Base-by-base conservation (phyloP, 2,113 vertebrate species). In the Andinoacara biseriatus region DNA sequence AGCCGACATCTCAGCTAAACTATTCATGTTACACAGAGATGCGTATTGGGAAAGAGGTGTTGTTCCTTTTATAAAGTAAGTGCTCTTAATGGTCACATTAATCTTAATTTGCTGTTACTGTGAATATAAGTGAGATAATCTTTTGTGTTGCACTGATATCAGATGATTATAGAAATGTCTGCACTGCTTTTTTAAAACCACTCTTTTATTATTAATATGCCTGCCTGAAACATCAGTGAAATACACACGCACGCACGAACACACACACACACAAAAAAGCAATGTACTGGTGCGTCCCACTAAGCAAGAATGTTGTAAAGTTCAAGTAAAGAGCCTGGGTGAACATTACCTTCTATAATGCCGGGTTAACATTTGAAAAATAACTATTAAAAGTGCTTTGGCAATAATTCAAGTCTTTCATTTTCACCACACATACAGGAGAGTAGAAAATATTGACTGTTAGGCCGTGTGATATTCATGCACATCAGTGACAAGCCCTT, bases 371-470 rank as follows among this genome's bases (percentile, higher is more conserved):
- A 86, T 72, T 31, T 54, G 46, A 72, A 54, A 72, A 72, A 33
- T 54, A 72, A n/a, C 67, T 26, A 54, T 72, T 72, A 31, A 72
- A 72, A 72, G 67, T 72, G 67, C 46, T 94, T 94, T 95, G 93
- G 93, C 87, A 93, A 91, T 78, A 87, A 88, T 95, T 95, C 92
- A 94, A 94, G 93, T 93, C 90, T 92, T 89, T 89, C 82, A 81
- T 84, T 86, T 89, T 89, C 80, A 91, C 83, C 81, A 83, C 52
- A 79, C 88, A 85, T 33, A 67, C 79, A 89, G 74, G 74, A 90
- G 69, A 87, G 76, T 5, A 62, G 35, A 88, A 81, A 31, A 77
- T 61, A 75, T 67, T 58, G 75, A 65, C 83, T 61, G 59, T 80
- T 58, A 62, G 78, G 79, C 78, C 87, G 79, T 54, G 81, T 35